A percentile compares a stretch with the other conserved stretches of the same genome.
Conservation (phyloP, 1,140 invertebrate genomes). For the Colletes gigas region DNA sequence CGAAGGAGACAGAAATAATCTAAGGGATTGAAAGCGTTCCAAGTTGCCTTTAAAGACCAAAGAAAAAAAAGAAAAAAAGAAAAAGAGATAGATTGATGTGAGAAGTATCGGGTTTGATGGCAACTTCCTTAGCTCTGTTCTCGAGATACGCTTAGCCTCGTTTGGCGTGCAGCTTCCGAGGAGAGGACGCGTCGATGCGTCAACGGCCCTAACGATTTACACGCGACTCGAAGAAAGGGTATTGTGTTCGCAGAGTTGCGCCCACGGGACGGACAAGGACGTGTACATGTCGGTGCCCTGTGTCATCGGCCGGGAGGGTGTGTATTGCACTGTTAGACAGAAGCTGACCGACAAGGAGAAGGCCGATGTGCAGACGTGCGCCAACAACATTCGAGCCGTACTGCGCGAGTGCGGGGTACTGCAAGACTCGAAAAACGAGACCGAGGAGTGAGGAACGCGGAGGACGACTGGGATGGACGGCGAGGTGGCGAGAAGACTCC, state of each 20-base stretch:
- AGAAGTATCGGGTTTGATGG: too few species aligned
- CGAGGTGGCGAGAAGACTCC: constrained; percentile 19
- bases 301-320: constrained; percentile 83
- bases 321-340: constrained; percentile 82
- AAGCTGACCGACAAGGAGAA: constrained; percentile 81
- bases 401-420: constrained; percentile 73
- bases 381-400: constrained; percentile 77
- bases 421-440: constrained; percentile 60
- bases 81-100: too few species aligned
- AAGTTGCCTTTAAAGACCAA: too few species aligned
- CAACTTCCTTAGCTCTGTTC: too few species aligned
- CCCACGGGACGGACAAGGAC: constrained; percentile 83
- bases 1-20: too few species aligned
- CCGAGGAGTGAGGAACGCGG: constrained; percentile 46
- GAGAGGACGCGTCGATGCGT: not conserved
- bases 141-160: not conserved
- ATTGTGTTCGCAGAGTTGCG: constrained; percentile 66
- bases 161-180: too few species aligned
- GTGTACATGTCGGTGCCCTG: constrained; percentile 84
- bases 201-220: not conserved
- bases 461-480: not conserved
- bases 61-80: too few species aligned
- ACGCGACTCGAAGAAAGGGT: not conserved
- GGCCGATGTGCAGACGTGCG: constrained; percentile 79
- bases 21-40: too few species aligned